A percentile compares a stretch with the other conserved stretches of the same genome.
Conservation (phyloP, 2,113 vertebrate species). For the Lutjanus erythropterus region DNA sequence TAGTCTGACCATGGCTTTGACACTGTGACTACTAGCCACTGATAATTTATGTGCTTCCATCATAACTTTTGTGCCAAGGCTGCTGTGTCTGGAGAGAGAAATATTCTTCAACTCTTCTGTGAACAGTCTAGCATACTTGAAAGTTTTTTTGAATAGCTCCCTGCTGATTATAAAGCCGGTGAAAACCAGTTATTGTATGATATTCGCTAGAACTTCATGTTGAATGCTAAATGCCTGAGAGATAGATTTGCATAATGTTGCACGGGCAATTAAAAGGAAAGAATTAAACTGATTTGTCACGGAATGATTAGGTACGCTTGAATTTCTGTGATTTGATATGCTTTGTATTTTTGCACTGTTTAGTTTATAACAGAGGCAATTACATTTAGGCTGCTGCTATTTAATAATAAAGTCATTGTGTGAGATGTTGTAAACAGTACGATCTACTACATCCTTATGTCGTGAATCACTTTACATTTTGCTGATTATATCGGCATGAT, state of each 20-base stretch:
- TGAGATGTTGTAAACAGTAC: background rate
- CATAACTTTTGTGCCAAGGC: constrained; percentile 37
- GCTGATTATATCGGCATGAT: constrained; percentile 13
- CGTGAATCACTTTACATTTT: constrained; percentile 24
- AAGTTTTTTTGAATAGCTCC: constrained; percentile 19
- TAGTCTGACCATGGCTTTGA: constrained; percentile 3
- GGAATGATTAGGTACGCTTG: constrained; percentile 34
- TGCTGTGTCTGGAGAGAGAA: constrained; percentile 13
- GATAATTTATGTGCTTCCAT: constrained; percentile 39
- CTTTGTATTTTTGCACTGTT: constrained; percentile 26
- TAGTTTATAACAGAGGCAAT: constrained; percentile 35
- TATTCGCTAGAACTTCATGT: constrained; percentile 17
- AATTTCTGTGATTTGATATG: constrained; percentile 49
- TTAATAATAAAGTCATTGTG: constrained; percentile 31
- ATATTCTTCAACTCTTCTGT: background rate
- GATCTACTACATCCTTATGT: background rate
- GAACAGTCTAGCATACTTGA: background rate
- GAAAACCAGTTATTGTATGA: background rate
- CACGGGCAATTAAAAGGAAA: constrained; percentile 53
- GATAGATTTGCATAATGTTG: constrained; percentile 50
- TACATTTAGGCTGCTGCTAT: constrained; percentile 24
- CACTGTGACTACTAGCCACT: background rate
- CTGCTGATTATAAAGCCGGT: constrained; percentile 20
- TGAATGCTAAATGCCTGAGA: constrained; percentile 19
- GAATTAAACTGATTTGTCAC: constrained; percentile 64